Base-by-base conservation (phyloP, 2,113 vertebrate genomes). In the Aix galericulata region DNA sequence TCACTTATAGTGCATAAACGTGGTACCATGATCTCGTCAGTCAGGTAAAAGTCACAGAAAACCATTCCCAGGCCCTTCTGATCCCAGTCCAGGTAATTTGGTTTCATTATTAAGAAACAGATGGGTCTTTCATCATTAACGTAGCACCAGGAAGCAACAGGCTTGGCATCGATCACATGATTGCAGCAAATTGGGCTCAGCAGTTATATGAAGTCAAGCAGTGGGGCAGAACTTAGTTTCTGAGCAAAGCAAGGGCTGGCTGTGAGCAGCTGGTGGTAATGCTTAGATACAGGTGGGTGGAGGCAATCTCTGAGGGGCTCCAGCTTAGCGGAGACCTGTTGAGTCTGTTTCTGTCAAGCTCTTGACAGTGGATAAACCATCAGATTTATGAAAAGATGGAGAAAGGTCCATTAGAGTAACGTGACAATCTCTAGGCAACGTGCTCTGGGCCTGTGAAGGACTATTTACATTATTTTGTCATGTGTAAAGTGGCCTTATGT, bases 401-500 rank as follows among this genome's bases (percentile, higher is more conserved):
- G 40, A 76, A 95, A 78, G 20, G 72, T 58, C 73, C 10, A 68
- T 48, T 60, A 88, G 62, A 81, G 64, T 48, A 62, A 86, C 4
- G 53, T 86, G 92, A 50, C 81, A 67, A 90, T 88, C 72, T 83
- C 38, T 26, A 91, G 50, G 75, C 75, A 85, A 11, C 79, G 72
- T 83, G 72, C 68, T 81, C 68, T 48, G 89, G 71, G 67, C 68
- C 67, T 86, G 86, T 11, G 31, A 92, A 84, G 66, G 90, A 73
- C 83, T 69, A 7, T 86, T 91, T 50, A 15, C 77, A 26, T 86
- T 73, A 78, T 64, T 88, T 55, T 92, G 66, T 92, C 90, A 76
- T 84, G 88, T 91, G 93, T 93, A 13, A 95, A 92, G 92, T 76
- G 83, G 90, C 93, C 83, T 94, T 76, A 40, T 72, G 90, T 62